A percentile compares a stretch with the other conserved stretches of the same genome.
Conservation (phyloP, 1,140 invertebrate genomes). For the Drosophila gunungcola region DNA sequence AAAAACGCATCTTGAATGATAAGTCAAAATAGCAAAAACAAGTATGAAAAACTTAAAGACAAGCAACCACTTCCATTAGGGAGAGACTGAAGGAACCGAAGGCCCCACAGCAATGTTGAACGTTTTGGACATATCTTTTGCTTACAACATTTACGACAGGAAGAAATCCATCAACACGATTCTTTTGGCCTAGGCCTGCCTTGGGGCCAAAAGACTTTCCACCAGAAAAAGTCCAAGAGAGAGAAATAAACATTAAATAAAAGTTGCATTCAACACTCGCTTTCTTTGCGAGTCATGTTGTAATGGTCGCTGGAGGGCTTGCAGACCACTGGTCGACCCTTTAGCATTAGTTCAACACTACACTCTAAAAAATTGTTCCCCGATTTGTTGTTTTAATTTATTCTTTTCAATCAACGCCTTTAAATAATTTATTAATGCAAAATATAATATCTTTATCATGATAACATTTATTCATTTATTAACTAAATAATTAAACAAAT, state of each 20-base stretch:
- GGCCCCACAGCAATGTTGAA: constrained; percentile 41
- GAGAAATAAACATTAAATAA: constrained; percentile 54
- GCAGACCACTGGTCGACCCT: constrained; percentile 31
- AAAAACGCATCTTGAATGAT: constrained; percentile 55
- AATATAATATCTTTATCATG: no score
- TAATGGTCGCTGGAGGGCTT: constrained; percentile 51
- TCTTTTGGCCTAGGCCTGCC: constrained; percentile 56
- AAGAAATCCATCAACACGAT: constrained; percentile 79
- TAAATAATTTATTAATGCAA: no score
- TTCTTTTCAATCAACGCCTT: no score
- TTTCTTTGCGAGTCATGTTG: constrained; percentile 78
- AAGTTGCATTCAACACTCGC: constrained; percentile 80
- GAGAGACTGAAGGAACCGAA: constrained; percentile 5
- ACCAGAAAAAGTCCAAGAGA: constrained; percentile 13
- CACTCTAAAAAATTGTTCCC: constrained; percentile 4
- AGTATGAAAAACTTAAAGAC: constrained; percentile 14
- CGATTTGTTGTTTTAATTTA: neutral
- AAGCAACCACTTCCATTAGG: constrained; percentile 17
- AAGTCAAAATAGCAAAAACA: constrained; percentile 45
- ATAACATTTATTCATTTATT: no score
- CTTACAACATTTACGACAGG: constrained; percentile 73
- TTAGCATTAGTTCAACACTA: constrained; percentile 28
- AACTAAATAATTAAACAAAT: neutral
- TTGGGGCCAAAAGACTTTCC: constrained; percentile 50
- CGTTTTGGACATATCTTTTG: constrained; percentile 55